Conservation (phyloP, 64 coral and sea anemone genomes). For the Montipora efflorescens region DNA sequence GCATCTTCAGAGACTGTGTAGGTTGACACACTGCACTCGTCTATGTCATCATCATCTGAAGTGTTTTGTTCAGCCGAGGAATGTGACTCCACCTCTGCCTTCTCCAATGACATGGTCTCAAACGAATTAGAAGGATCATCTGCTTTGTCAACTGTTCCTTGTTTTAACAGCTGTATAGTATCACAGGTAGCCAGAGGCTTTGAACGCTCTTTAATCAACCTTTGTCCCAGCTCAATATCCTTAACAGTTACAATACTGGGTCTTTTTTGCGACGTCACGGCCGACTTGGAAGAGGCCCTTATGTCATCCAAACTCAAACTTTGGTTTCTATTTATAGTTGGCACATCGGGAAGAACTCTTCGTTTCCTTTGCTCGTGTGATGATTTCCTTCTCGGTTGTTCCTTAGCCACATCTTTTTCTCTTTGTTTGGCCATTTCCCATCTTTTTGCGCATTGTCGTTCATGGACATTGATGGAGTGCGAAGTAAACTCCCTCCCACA, state of each 20-base stretch:
- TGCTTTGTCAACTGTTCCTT: constrained; percentile 24
- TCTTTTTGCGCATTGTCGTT: constrained; percentile 88
- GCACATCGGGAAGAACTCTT: constrained; percentile 30
- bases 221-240: constrained; percentile 34
- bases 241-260: constrained; percentile 51
- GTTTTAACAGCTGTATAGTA: constrained; percentile 25
- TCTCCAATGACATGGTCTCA: constrained; percentile 8
- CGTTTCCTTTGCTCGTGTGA: constrained; percentile 36
- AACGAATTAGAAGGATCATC: constrained; percentile 52
- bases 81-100: constrained; percentile 42
- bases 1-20: background rate
- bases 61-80: constrained; percentile 42
- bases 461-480: constrained; percentile 85
- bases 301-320: constrained; percentile 68
- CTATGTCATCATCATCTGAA: constrained; percentile 38
- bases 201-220: constrained; percentile 36
- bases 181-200: background rate
- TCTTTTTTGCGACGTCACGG: background rate
- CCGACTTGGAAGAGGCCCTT: background rate
- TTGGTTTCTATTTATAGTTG: constrained; percentile 11
- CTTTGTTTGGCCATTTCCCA: constrained; percentile 78
- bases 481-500: constrained; percentile 90
- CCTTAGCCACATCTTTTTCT: constrained; percentile 54
- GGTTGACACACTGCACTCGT: constrained; percentile 20
- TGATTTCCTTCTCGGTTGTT: constrained; percentile 68